Base-by-base conservation (phyloP, 2,888 invertebrate genomes). In the Andrena praecox region DNA sequence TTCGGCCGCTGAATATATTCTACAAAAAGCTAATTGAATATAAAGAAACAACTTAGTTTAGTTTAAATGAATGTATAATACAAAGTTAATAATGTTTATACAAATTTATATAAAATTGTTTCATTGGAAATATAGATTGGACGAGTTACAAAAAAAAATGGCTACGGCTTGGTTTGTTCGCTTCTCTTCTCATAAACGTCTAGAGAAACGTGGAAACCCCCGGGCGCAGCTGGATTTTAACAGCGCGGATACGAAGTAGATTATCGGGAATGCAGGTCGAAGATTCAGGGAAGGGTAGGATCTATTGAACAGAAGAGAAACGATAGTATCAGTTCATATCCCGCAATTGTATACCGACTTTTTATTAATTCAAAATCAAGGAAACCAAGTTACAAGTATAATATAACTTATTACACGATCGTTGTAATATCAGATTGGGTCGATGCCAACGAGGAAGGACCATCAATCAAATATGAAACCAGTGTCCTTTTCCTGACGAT, bases 311-410 rank as follows among this genome's bases (percentile, higher is more conserved):
- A 68, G 63, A 74, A 81, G 77, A 79, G 77, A 79, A 48, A 68
- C 54, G 33, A 68, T 16, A 31, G 8, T 42, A 42, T 70, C 33
- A 52, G 29, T 82, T 66, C 64, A 76, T 80, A 63, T 77, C 42
- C 59, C 29, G 80, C 85, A 72, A 85, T 86, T 54, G 72, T 86
- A 84, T 90, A 87, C 88, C 84, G 86, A 90, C 79, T 88, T 90
- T 91, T 91, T 91, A 91, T 91, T 91, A 87, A 91, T 85, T 87
- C 80, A 85, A 90, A 89, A 88, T 84, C 71, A 87, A 89, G 80
- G 83, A 89, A 91, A 90, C 66, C 76, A 89, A 89, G 84, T 89
- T 91, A 91, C 91, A 91, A 87, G 50, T 77, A 59, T 77, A 75
- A 70, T 72, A 70, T 72, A 82, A 82, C 71, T 77, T 79, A 82